Percentiles rank a stretch among this genome's conserved stretches.
These are phyloP conservation scores for Heliocidaris erythrogramma DNA, from an alignment of 35 echinoderm and acorn worm species.

Conservation along the genomic window DNA sequence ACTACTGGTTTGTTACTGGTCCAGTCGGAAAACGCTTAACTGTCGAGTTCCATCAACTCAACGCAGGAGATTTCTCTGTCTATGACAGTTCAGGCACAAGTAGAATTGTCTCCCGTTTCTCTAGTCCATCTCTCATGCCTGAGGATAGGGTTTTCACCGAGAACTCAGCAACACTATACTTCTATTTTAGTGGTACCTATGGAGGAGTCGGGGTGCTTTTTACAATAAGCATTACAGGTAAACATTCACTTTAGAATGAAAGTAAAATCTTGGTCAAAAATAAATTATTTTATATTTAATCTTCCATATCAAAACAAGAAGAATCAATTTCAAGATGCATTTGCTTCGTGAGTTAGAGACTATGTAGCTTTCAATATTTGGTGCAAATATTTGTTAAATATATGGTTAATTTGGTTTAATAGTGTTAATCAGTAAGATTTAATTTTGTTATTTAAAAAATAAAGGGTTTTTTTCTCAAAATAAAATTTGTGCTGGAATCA, in stretches of 20 bases:
- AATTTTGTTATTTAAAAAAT: too few species aligned
- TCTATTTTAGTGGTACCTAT: not conserved
- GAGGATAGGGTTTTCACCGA: not conserved
- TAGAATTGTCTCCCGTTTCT: not conserved
- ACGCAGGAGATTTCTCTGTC: not conserved
- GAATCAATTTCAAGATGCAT: too few species aligned
- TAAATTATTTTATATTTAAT: too few species aligned
- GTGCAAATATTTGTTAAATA: too few species aligned
- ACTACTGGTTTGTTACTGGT: conserved; percentile 1
- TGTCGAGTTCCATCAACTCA: not conserved
- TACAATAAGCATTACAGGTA: conserved; percentile 29
- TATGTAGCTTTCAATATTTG: too few species aligned
- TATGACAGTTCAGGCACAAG: not conserved
- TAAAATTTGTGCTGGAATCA: too few species aligned
- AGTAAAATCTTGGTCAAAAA: not conserved
- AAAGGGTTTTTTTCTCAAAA: too few species aligned
- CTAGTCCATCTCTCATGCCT: not conserved
- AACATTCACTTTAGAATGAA: not conserved
- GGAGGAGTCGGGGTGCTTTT: not conserved
- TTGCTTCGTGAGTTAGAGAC: too few species aligned
- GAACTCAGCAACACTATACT: not conserved
- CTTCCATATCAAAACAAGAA: too few species aligned
- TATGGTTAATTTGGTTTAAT: too few species aligned
- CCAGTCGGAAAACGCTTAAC: not conserved
- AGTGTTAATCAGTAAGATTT: too few species aligned